phyloP scores from a whole-genome alignment of 64 coral and sea anemone species.

The Pachyseris speciosa region DNA sequence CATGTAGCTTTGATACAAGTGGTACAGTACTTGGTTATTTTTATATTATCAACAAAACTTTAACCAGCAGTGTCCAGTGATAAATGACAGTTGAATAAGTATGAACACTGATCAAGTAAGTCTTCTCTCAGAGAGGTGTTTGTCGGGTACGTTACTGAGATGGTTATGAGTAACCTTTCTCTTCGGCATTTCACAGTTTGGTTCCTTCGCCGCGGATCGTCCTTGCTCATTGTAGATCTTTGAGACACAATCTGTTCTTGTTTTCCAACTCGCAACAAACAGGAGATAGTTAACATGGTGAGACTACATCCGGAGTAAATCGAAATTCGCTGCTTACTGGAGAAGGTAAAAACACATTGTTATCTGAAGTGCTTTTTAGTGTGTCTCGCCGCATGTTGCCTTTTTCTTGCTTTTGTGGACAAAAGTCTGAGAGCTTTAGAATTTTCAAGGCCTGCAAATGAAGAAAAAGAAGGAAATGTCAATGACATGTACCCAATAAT shows the following conservation, averaged over 20 bases:
- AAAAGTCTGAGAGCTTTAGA: not conserved
- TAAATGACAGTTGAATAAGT: too few relatives aligned
- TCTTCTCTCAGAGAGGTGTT: too few relatives aligned
- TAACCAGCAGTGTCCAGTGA: too few relatives aligned
- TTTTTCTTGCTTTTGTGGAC: not conserved
- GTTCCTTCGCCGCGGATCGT: not conserved
- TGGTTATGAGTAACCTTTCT: too few relatives aligned
- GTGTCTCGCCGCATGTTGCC: not conserved
- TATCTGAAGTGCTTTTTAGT: not conserved
- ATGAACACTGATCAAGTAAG: too few relatives aligned
- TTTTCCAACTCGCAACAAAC: not conserved
- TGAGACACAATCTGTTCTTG: not conserved
- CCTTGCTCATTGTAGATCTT: too few relatives aligned
- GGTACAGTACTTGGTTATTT: too few relatives aligned
- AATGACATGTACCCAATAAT: too few relatives aligned
- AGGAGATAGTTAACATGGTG: not conserved
- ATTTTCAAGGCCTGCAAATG: conserved; percentile 13
- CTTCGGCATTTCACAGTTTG: not conserved
- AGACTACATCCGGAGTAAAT: not conserved
- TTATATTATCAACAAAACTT: too few relatives aligned
- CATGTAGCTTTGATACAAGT: too few relatives aligned
- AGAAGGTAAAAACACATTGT: conserved; percentile 5
- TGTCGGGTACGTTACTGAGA: too few relatives aligned
- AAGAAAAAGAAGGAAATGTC: not conserved
- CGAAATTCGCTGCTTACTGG: conserved; percentile 1